phyloP scores from a whole-genome alignment of 2,888 invertebrate species.

The Xylophagus ater region DNA sequence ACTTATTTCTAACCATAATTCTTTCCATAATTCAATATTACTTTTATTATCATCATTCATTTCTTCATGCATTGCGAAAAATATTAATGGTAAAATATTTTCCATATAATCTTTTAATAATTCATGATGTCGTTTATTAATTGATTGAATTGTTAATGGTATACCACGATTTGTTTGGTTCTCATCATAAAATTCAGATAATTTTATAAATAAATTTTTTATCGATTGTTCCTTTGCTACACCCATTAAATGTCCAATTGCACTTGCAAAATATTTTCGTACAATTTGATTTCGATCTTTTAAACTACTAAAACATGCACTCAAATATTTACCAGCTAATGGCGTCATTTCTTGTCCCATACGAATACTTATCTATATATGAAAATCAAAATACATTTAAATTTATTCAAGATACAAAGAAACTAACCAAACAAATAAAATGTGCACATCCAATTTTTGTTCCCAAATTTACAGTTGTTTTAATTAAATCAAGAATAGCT shows the following conservation, averaged over 20 bases:
- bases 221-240: conserved; percentile 59
- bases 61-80: conserved; percentile 82
- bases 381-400: conserved; percentile 8
- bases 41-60: conserved; percentile 49
- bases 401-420: neutral
- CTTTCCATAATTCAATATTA: conserved; percentile 68
- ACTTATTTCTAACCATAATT: conserved; percentile 80
- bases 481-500: conserved; percentile 68
- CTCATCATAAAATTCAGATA: conserved; percentile 51
- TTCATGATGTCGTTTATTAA: conserved; percentile 74
- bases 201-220: conserved; percentile 47
- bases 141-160: conserved; percentile 64
- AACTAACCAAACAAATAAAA: conserved; percentile 57
- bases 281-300: conserved; percentile 75
- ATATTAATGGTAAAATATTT: conserved; percentile 68
- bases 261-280: conserved; percentile 70
- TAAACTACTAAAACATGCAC: conserved; percentile 54
- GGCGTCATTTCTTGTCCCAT: conserved; percentile 46
- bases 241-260: conserved; percentile 74
- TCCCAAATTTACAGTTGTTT: conserved; percentile 67
- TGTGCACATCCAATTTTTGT: conserved; percentile 74
- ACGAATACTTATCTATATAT: conserved; percentile 36
- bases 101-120: conserved; percentile 65
- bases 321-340: conserved; percentile 47
- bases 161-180: conserved; percentile 63